Evolutionary conservation across 2,888 invertebrate species (phyloP), one percentile per base, ranked within the genome.

Genomic region (Ophion slaviceki): DNA sequence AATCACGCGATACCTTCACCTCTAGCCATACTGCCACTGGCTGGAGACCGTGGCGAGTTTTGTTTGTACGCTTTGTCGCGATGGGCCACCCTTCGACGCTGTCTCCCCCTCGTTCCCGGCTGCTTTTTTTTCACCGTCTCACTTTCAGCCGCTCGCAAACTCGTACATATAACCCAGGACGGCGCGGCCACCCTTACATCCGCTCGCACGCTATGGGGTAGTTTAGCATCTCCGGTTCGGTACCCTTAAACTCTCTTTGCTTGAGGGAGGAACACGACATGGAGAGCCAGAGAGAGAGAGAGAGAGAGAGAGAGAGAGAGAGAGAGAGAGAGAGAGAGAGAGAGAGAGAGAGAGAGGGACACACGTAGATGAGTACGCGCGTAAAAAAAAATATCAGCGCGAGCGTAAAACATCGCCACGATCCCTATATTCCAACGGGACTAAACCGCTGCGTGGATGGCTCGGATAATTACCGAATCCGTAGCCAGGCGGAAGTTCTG

Each of bases 1-100:
- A 96, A 96, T 97, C 96, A 96, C 93, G 94, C 94, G 92, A 90
- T 90, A 91, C 91, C 91, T 92, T 89, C 90, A 91, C 91, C 91
- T 94, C 94, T 53, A 14, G 91, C 93, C 93, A 92, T 89, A 89
- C 87, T 64, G 71, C 70, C 75, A 75, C 76, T 87, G 77, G 82
- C 89, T 45, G 53, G 53, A 67, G 72, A 71, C 79, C 86, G 70
- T 70, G 74, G 82, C 47, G 67, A 86, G 84, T 88, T 87, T 84
- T 76, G 86, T 84, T 86, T 77, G 85, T 80, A 67, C 77, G 68
- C 76, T 85, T 70, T 76, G 86, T 76, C 59, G 80, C 68, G 20
- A 68, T 66, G 84, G 71, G 75, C 84, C 86, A 86, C 85, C 80
- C 87, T 82, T 75, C 75, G 82, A 64, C 76, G 70, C 59, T 82